Base-by-base conservation (phyloP, 1,140 invertebrate species). In the Drosophila bocqueti region DNA sequence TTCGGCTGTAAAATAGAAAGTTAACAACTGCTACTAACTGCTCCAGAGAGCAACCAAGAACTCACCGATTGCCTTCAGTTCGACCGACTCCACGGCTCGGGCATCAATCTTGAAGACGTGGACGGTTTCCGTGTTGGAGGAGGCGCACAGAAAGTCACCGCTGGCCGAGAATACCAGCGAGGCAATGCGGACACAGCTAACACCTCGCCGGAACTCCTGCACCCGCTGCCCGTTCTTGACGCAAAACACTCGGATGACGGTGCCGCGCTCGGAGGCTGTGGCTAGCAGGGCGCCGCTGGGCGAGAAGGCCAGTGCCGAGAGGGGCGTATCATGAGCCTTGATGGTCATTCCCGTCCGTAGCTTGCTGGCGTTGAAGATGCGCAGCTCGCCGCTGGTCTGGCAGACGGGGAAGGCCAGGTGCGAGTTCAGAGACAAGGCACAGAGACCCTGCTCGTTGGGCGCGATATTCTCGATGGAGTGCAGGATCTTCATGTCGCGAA, bases 391-490 rank as follows among this genome's bases (percentile, higher is more conserved):
- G 72, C 97, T 97, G 46, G 96, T 96, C 86, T 96, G 97, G 66
- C 97, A 98, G 65, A 98, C 97, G 36, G 99, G 99, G 94, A 99
- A 99, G 11, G 99, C 99, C 68, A 99, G 96, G 68, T 99, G 98
- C 29, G 95, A 95, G 93, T 96, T 96, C 80, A 96, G 96, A n/a
- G 98, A 99, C 4, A 99, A 95, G 64, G 98, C 97, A 94, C 98
- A 98, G 40, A 99, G 94, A 8, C 99, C 99, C 85, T 95, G 94
- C 47, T 97, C 96, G 94, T 99, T 99, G 31, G 97, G 97, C 55
- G 99, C 98, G 54, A 99, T 99, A 92, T 99, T 98, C 80, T 98
- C 95, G 91, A 99, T 99, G 62, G 98, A 99, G 92, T 99, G 99
- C 82, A 99, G 94, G 38, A 99, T 97, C 94, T 98, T 99, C 99